Evolutionary conservation across 2,113 vertebrate genomes (phyloP), one percentile per base, ranked within the genome.

Genomic region (Datnioides undecimradiatus): DNA sequence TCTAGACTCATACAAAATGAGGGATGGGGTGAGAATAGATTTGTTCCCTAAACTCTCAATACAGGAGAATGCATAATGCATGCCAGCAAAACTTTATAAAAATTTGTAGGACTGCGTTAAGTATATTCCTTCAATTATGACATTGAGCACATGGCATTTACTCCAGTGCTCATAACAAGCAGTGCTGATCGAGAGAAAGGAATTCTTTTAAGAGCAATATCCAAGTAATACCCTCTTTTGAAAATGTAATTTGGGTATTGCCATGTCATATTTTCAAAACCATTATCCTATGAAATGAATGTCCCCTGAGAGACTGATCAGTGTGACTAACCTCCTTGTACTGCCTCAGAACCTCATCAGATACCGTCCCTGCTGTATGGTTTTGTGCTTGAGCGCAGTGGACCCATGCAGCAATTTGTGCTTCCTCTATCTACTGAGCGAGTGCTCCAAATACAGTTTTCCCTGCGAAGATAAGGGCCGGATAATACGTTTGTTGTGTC

Each of bases 401-500:
- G 29, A 79, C 13, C 64, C 64, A 33, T 60, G 77, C 58, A 27
- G 78, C 73, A 55, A 73, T 81, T 75, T 87, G 67, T 73, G 79
- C 52, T 27, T 23, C 49, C 67, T 74, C 57, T 82, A 70, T 83
- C 82, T 77, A 7, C 64, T 5, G 58, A 76, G 51, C n/a, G 0
- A 46, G 45, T 11, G 36, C 70, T 68, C 59, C 76, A 51, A 77
- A 86, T 70, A 73, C 81, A 49, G 67, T 84, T 90, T 90, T 75
- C 59, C 31, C 41, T 41, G 63, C 58, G 34, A 60, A 88, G 91
- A 93, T 91, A 90, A 87, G 76, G 23, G 16, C 51, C 1, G 79
- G 77, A 84, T 83, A 83, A 87, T 89, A 72, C 2, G 23, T 90
- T 88, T 88, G 55, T 80, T 51, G 58, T 90, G 86, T 90, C 88